These are phyloP conservation scores for Ornithorhynchus anatinus DNA, from an alignment of 2,113 vertebrate genomes.

Conservation along the genomic window DNA sequence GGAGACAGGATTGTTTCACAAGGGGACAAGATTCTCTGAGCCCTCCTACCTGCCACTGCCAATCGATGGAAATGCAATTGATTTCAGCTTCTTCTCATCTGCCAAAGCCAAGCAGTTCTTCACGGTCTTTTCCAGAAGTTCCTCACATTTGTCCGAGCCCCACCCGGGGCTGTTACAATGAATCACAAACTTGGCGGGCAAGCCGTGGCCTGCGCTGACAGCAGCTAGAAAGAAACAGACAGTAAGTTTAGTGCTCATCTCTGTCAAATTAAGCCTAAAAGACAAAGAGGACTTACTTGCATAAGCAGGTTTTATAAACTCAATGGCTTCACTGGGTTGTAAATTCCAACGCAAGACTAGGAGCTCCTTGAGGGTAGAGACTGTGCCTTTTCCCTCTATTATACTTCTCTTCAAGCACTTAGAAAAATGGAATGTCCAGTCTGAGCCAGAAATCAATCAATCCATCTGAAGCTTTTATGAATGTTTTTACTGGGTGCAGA, in stretches of 20 bases:
- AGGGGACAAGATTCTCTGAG: fast-evolving
- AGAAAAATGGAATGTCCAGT: no score
- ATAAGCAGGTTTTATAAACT: neutral
- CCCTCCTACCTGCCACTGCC: slow-evolving; percentile 91
- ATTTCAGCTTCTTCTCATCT: slow-evolving; percentile 98
- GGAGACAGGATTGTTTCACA: no score
- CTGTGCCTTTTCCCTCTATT: no score
- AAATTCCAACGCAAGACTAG: no score
- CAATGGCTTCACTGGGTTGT: no score
- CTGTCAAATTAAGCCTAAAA: slow-evolving; percentile 13
- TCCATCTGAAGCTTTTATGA: no score
- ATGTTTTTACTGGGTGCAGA: no score
- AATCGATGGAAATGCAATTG: slow-evolving; percentile 96
- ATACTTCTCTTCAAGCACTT: no score
- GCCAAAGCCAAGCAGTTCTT: slow-evolving; percentile 97
- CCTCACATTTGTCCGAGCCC: slow-evolving; percentile 95
- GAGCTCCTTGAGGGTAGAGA: no score
- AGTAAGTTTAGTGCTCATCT: slow-evolving; percentile 16
- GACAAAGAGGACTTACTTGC: no score
- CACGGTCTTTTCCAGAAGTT: slow-evolving; percentile 96
- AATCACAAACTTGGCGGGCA: slow-evolving; percentile 96
- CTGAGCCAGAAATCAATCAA: no score
- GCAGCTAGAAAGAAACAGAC: slow-evolving; percentile 73
- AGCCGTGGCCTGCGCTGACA: slow-evolving; percentile 85
- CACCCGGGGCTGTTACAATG: slow-evolving; percentile 96